Conservation (phyloP, 2,888 invertebrate species). For the Drosophila birchii region DNA sequence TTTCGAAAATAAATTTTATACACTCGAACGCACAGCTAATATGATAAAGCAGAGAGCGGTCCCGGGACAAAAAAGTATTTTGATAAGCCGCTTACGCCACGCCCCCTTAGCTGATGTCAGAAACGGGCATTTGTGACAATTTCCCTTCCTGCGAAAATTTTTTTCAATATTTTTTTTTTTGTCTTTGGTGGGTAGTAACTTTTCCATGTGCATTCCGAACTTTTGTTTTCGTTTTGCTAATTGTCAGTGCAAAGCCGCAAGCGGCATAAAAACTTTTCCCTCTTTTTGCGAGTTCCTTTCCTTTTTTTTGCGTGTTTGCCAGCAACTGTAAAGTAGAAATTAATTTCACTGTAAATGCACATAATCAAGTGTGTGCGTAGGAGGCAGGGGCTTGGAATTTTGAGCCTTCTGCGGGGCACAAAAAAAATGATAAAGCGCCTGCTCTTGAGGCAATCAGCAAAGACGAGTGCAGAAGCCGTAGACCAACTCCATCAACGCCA, state of each 20-base stretch:
- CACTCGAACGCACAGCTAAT: conserved; percentile 64
- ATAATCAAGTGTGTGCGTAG: conserved; percentile 68
- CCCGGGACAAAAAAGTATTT: conserved; percentile 53
- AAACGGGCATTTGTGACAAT: conserved; percentile 54
- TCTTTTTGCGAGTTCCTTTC: conserved; percentile 17
- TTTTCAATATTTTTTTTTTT: conserved; percentile 10
- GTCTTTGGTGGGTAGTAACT: conserved; percentile 32
- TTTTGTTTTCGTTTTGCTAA: conserved; percentile 64
- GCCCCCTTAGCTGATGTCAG: conserved; percentile 38
- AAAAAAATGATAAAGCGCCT: conserved; percentile 40
- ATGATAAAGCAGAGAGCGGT: conserved; percentile 43
- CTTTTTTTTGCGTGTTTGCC: conserved; percentile 33
- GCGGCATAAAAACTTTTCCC: conserved; percentile 62
- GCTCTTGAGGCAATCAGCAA: conserved; percentile 40
- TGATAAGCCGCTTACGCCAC: conserved; percentile 69
- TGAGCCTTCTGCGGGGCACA: conserved; percentile 5
- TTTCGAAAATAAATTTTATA: conserved; percentile 65
- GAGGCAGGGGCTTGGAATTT: conserved; percentile 8
- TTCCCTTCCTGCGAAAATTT: conserved; percentile 15
- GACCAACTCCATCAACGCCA: conserved; percentile 63
- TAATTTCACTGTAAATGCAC: conserved; percentile 78
- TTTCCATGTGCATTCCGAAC: conserved; percentile 49
- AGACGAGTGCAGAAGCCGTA: conserved; percentile 38
- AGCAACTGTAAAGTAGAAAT: conserved; percentile 71
- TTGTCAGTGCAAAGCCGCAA: conserved; percentile 68